Percentiles rank a stretch among this genome's conserved stretches.
These are phyloP conservation scores for Sebastes fasciatus DNA, from an alignment of 2,113 vertebrate species.

Conservation along the genomic window DNA sequence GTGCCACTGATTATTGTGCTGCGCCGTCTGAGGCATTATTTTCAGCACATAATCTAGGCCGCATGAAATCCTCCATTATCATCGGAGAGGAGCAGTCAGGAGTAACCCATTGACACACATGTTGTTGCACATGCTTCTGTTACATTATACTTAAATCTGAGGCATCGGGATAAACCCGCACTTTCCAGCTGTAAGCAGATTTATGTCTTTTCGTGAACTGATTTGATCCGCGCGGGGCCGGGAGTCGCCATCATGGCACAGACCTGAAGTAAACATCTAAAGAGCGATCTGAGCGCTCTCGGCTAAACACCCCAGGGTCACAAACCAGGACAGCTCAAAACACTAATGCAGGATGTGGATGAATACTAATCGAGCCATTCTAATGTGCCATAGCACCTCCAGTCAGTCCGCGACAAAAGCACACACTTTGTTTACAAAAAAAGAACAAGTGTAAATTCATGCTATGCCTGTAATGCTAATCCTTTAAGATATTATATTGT, in stretches of 20 bases:
- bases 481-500: conserved; percentile 15
- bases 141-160: conserved; percentile 66
- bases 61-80: conserved; percentile 65
- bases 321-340: conserved; percentile 51
- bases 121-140: conserved; percentile 48
- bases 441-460: conserved; percentile 23
- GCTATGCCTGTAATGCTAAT: conserved; percentile 14
- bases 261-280: conserved; percentile 70
- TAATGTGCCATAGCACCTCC: conserved; percentile 44
- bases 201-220: conserved; percentile 67
- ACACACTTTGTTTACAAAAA: conserved; percentile 29
- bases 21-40: conserved; percentile 65
- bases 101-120: conserved; percentile 73
- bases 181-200: conserved; percentile 77
- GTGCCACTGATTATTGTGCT: conserved; percentile 66
- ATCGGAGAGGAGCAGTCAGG: conserved; percentile 52
- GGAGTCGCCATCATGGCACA: conserved; percentile 34
- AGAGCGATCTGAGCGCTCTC: conserved; percentile 43
- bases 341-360: conserved; percentile 53
- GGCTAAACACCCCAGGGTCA: conserved; percentile 57
- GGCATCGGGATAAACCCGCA: conserved; percentile 64
- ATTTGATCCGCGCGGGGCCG: conserved; percentile 44
- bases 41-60: conserved; percentile 70
- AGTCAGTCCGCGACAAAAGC: conserved; percentile 17
- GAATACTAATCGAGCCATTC: conserved; percentile 60